A percentile compares a stretch with the other conserved stretches of the same genome.
Evolutionary conservation across 2,888 invertebrate genomes (phyloP).

Genomic region (Dione juno): DNA sequence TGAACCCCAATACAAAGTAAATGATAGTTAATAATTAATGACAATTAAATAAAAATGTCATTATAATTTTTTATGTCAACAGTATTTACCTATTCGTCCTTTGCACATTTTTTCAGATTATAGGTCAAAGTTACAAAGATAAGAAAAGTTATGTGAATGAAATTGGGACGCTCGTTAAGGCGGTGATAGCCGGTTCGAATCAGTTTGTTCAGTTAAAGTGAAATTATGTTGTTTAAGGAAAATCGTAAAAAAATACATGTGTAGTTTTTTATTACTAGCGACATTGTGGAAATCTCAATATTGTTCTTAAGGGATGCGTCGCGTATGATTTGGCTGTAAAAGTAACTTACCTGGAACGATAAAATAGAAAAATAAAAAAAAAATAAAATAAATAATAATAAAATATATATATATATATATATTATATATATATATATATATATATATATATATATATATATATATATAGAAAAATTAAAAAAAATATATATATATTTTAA

Average conservation of each 20-base stretch:
- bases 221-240: slow-evolving; percentile 2
- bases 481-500: too few relatives aligned
- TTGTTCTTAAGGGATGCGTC: neutral
- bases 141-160: slow-evolving; percentile 55
- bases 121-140: slow-evolving; percentile 78
- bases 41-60: too few relatives aligned
- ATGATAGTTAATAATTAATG: too few relatives aligned
- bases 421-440: too few relatives aligned
- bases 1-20: too few relatives aligned
- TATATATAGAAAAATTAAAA: too few relatives aligned
- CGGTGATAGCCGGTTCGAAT: slow-evolving; percentile 46
- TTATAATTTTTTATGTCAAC: slow-evolving; percentile 44
- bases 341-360: neutral
- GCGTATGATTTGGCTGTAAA: neutral
- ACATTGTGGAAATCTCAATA: too few relatives aligned
- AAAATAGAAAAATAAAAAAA: too few relatives aligned
- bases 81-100: slow-evolving; percentile 58
- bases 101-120: slow-evolving; percentile 58
- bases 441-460: too few relatives aligned
- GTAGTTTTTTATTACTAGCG: neutral
- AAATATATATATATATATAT: too few relatives aligned
- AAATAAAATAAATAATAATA: too few relatives aligned
- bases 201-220: slow-evolving; percentile 39
- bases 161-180: slow-evolving; percentile 57
- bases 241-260: neutral